Evolutionary conservation across 2,113 vertebrate species (phyloP).

Genomic region (Odontophorus gujanensis): DNA sequence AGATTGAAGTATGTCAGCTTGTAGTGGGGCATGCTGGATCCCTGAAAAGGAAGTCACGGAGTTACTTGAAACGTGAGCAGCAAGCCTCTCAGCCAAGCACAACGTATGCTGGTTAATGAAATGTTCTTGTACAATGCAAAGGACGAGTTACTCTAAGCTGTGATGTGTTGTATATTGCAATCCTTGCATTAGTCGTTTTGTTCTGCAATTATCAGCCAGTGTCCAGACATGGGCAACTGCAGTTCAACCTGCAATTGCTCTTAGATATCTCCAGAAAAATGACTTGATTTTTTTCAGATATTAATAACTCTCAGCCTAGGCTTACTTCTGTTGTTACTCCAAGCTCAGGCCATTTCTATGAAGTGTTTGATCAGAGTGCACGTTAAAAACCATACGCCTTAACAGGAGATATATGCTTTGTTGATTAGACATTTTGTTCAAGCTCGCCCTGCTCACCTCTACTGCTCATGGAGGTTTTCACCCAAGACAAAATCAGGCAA

Average conservation of each 20-base stretch:
- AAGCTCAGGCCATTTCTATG: not conserved
- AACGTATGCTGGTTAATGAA: not conserved
- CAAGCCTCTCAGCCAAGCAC: not conserved
- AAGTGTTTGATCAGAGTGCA: not conserved
- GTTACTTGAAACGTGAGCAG: not conserved
- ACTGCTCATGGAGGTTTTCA: not conserved
- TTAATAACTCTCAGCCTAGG: not conserved
- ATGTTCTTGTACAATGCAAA: not conserved
- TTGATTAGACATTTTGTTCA: not conserved
- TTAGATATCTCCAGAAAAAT: not conserved
- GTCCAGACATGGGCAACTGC: accelerated
- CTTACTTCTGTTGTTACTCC: not conserved
- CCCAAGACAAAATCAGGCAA: not conserved
- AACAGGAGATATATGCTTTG: not conserved
- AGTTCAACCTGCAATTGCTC: too few relatives aligned
- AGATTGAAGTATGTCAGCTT: conserved; percentile 84
- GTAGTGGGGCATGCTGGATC: conserved; percentile 77
- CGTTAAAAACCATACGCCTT: not conserved
- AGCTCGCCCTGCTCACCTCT: not conserved
- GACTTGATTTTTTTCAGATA: not conserved
- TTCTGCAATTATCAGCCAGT: not conserved
- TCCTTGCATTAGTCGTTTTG: not conserved
- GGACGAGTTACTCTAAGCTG: not conserved
- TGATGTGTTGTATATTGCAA: not conserved
- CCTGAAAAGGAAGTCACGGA: not conserved